Evolutionary conservation across 1,140 invertebrate genomes (phyloP).

Genomic region (Drosophila nannoptera): DNA sequence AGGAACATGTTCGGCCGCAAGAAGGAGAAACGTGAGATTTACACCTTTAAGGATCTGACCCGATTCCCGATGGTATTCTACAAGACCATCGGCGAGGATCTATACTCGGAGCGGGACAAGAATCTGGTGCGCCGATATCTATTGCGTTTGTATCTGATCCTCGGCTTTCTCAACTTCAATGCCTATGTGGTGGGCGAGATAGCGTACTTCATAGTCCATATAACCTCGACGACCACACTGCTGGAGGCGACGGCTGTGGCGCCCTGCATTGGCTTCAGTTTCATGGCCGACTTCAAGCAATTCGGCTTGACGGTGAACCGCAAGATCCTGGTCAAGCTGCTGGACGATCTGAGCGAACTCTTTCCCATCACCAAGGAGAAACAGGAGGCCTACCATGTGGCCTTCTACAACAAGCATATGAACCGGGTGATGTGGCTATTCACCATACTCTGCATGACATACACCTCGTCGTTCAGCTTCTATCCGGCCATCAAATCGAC

Average conservation of each 20-base stretch:
- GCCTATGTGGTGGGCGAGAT: slow-evolving; percentile 65
- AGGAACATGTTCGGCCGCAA: slow-evolving; percentile 45
- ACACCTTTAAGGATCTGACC: slow-evolving; percentile 61
- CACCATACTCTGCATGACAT: slow-evolving; percentile 65
- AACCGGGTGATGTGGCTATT: slow-evolving; percentile 61
- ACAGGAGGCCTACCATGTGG: slow-evolving; percentile 48
- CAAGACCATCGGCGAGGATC: slow-evolving; percentile 70
- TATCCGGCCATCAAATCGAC: slow-evolving; percentile 67
- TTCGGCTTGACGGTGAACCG: slow-evolving; percentile 60
- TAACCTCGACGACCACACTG: slow-evolving; percentile 58
- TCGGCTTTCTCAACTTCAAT: slow-evolving; percentile 67
- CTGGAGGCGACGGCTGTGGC: slow-evolving; percentile 66
- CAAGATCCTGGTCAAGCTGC: slow-evolving; percentile 30
- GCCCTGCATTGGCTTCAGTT: slow-evolving; percentile 67
- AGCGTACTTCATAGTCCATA: slow-evolving; percentile 65
- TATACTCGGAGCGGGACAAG: slow-evolving; percentile 57
- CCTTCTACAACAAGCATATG: slow-evolving; percentile 59
- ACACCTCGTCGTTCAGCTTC: slow-evolving; percentile 68
- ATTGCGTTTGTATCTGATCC: slow-evolving; percentile 47
- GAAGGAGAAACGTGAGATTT: slow-evolving; percentile 23
- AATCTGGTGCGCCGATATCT: slow-evolving; percentile 50
- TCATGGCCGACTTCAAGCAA: slow-evolving; percentile 72
- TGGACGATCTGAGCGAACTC: slow-evolving; percentile 56
- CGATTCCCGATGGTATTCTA: slow-evolving; percentile 59
- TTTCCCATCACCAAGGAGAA: slow-evolving; percentile 41